Conservation (phyloP, 2,797 vertebrate species). For the Scarus forsteni region DNA sequence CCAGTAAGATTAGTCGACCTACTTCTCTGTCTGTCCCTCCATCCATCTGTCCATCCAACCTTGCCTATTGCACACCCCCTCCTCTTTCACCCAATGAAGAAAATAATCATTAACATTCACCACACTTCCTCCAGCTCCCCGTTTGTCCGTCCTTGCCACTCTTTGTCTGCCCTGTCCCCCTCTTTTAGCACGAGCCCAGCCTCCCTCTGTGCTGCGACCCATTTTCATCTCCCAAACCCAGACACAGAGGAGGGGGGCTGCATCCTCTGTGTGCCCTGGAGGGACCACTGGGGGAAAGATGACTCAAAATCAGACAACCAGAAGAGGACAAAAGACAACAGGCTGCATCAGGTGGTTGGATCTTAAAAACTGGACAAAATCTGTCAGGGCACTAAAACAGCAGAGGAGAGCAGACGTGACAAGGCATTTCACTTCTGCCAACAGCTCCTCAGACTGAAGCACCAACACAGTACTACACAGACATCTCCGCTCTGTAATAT, state of each 20-base stretch:
- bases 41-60: too few relatives aligned
- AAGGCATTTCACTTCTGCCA: slow-evolving; percentile 23
- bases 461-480: slow-evolving; percentile 8
- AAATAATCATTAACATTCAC: slow-evolving; percentile 60
- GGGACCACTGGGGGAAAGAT: slow-evolving; percentile 7
- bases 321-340: slow-evolving; percentile 23
- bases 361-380: slow-evolving; percentile 2
- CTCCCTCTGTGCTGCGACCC: slow-evolving; percentile 51
- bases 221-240: slow-evolving; percentile 44
- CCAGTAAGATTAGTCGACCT: too few relatives aligned
- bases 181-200: slow-evolving; percentile 31
- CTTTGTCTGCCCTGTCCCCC: slow-evolving; percentile 38
- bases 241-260: background rate
- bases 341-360: slow-evolving; percentile 10
- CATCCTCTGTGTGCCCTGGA: background rate
- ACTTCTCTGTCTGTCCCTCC: background rate
- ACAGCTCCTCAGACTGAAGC: slow-evolving; percentile 10
- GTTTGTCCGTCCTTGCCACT: slow-evolving; percentile 12
- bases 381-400: background rate
- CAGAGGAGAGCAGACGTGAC: background rate
- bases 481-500: slow-evolving; percentile 2
- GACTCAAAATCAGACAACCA: slow-evolving; percentile 17
- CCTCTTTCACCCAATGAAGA: background rate
- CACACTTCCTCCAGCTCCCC: background rate
- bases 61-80: background rate